Evolutionary conservation across 2,888 invertebrate genomes (phyloP).

Genomic region (Diarsia mendica): DNA sequence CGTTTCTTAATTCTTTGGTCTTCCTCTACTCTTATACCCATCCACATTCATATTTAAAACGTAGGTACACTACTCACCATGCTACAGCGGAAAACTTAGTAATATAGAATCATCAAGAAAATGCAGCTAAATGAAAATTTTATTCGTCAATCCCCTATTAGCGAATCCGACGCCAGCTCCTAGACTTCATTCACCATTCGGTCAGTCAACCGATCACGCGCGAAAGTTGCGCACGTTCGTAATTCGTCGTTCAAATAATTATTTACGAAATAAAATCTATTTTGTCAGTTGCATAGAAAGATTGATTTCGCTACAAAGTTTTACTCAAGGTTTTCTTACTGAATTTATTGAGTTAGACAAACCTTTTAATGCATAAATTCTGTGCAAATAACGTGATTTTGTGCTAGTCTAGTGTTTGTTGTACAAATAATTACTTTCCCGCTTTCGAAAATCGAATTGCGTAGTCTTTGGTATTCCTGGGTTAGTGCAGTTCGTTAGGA

Average conservation of each 20-base stretch:
- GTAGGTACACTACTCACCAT: neutral
- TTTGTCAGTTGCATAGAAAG: conserved; percentile 69
- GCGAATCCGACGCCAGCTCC: conserved; percentile 32
- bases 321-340: conserved; percentile 15
- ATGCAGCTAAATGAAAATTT: conserved; percentile 12
- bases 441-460: conserved; percentile 63
- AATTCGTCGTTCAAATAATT: conserved; percentile 68
- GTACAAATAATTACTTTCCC: conserved; percentile 63
- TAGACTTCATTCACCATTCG: conserved; percentile 59
- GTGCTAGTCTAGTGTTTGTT: conserved; percentile 30
- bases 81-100: neutral
- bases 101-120: conserved; percentile 16
- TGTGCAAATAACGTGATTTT: conserved; percentile 32
- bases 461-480: conserved; percentile 43
- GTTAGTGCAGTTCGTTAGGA: conserved; percentile 57
- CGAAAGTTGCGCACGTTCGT: conserved; percentile 76
- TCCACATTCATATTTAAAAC: too few relatives aligned
- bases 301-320: conserved; percentile 50
- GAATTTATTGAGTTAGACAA: conserved; percentile 17
- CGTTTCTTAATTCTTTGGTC: too few relatives aligned
- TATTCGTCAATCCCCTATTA: conserved; percentile 39
- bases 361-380: conserved; percentile 2
- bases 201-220: conserved; percentile 80
- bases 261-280: conserved; percentile 74
- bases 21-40: too few relatives aligned